A percentile compares a stretch with the other conserved stretches of the same genome.
Conservation (phyloP, 2,888 invertebrate genomes). For the Sialis lutaria region DNA sequence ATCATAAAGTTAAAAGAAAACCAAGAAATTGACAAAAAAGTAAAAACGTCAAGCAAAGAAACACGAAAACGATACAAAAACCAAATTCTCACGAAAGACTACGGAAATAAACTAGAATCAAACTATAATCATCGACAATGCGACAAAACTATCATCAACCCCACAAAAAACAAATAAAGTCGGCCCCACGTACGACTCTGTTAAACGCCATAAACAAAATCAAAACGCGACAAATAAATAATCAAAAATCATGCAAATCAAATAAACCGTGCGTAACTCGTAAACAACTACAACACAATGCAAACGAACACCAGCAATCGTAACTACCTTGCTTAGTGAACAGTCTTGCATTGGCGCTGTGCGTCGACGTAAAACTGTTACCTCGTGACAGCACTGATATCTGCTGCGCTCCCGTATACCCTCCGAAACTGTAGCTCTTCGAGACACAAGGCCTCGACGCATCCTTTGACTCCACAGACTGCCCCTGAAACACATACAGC, state of each 20-base stretch:
- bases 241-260: too few species aligned
- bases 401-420: constrained; percentile 41
- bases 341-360: constrained; percentile 42
- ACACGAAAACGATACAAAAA: too few species aligned
- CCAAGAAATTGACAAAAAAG: too few species aligned
- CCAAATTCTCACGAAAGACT: too few species aligned
- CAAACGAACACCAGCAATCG: constrained; percentile 1
- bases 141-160: too few species aligned
- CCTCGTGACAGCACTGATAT: constrained; percentile 33
- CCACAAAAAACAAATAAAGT: too few species aligned
- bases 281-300: not conserved
- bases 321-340: constrained; percentile 58
- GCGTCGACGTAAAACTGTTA: constrained; percentile 45
- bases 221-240: not conserved
- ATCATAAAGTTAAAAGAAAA: too few species aligned
- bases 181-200: too few species aligned
- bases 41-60: too few species aligned
- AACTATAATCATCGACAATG: too few species aligned
- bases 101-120: too few species aligned
- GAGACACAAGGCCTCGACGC: constrained; percentile 39
- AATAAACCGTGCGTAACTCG: too few species aligned
- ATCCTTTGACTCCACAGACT: constrained; percentile 32
- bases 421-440: constrained; percentile 80
- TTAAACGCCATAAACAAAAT: not conserved
- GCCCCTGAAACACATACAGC: constrained; percentile 25